A percentile compares a stretch with the other conserved stretches of the same genome.
Evolutionary conservation across 2,888 invertebrate species (phyloP).

Genomic region (Limnephilus rhombicus): DNA sequence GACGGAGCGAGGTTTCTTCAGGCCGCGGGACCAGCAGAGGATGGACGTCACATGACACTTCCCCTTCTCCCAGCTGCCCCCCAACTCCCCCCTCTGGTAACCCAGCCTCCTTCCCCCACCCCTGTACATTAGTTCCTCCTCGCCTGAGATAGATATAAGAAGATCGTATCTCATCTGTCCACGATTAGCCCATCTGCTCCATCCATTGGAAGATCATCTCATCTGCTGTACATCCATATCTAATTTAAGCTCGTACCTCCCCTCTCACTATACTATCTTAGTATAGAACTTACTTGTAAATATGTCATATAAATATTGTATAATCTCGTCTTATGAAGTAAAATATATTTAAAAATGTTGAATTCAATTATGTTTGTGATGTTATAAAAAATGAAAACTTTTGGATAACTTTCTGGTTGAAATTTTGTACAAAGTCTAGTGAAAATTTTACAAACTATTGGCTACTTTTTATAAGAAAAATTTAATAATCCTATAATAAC

Average conservation of each 20-base stretch:
- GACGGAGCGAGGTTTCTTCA: conserved; percentile 95
- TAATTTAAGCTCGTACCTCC: not conserved
- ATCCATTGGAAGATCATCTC: too few relatives aligned
- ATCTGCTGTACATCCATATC: not conserved
- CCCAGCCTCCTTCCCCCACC: not conserved
- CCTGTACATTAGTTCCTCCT: conserved; percentile 31
- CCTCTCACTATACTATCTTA: not conserved
- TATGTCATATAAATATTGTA: conserved; percentile 5
- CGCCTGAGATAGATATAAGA: not conserved
- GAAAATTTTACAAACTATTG: not conserved
- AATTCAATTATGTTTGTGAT: conserved; percentile 12
- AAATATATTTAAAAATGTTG: conserved; percentile 15
- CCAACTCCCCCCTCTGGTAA: conserved; percentile 48
- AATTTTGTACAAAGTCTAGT: conserved; percentile 24
- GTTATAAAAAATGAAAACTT: conserved; percentile 16
- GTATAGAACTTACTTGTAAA: conserved; percentile 3
- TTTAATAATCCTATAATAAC: not conserved
- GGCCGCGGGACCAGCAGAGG: conserved; percentile 76
- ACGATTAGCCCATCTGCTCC: not conserved
- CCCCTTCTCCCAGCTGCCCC: conserved; percentile 40
- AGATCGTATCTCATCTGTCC: not conserved
- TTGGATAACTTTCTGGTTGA: not conserved
- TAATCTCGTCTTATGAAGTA: not conserved
- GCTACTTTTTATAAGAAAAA: not conserved
- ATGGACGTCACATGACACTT: conserved; percentile 62